phyloP scores from a whole-genome alignment of 2,113 vertebrate genomes.

The Crotophaga sulcirostris region DNA sequence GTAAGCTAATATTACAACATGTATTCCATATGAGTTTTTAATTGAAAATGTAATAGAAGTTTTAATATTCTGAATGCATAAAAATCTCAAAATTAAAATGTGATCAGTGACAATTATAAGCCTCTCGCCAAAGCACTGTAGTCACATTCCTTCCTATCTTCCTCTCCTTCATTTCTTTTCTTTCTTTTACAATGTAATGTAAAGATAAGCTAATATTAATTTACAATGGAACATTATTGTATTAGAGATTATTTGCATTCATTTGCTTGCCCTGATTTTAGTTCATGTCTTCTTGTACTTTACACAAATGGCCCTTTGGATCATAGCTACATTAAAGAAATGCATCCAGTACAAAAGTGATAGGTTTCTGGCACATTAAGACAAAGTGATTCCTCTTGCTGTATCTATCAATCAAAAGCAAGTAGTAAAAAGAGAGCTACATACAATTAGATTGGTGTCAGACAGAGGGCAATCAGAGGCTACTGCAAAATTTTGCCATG shows the following conservation, averaged over 20 bases:
- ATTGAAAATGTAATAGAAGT: slow-evolving; percentile 39
- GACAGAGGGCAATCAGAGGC: neutral
- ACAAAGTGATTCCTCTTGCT: neutral
- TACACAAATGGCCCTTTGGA: neutral
- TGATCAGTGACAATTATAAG: neutral
- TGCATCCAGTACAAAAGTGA: neutral
- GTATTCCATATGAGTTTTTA: slow-evolving; percentile 22
- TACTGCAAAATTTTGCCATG: neutral
- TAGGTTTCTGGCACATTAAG: neutral
- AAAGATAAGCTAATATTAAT: slow-evolving; percentile 54
- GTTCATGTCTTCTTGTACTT: slow-evolving; percentile 8
- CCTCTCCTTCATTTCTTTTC: slow-evolving; percentile 25
- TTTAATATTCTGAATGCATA: slow-evolving; percentile 45
- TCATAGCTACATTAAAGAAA: neutral
- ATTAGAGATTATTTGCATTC: slow-evolving; percentile 27
- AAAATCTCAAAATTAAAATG: slow-evolving; percentile 33
- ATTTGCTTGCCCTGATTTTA: slow-evolving; percentile 9
- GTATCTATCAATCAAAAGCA: neutral
- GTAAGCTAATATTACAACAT: neutral
- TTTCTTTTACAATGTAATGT: slow-evolving; percentile 21
- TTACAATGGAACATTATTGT: slow-evolving; percentile 21
- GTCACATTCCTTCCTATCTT: slow-evolving; percentile 28
- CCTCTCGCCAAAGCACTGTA: neutral
- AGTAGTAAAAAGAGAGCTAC: neutral
- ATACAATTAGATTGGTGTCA: neutral